phyloP scores from a whole-genome alignment of 2,113 vertebrate genomes.

The Petromus typicus region DNA sequence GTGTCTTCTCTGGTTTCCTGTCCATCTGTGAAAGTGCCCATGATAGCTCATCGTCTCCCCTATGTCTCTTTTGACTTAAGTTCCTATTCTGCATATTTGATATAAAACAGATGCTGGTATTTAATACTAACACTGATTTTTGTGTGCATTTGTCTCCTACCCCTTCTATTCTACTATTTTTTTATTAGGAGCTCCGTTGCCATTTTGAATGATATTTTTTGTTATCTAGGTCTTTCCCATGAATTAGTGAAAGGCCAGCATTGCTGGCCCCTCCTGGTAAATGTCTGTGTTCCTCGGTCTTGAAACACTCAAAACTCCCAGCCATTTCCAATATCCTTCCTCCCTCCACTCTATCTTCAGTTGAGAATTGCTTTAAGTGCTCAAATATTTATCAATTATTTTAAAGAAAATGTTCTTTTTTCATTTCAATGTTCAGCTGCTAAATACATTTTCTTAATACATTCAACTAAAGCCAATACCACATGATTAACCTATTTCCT shows the following conservation, averaged over 20 bases:
- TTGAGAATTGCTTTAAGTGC: constrained; percentile 39
- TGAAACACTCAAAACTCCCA: background rate
- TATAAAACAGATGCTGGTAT: constrained; percentile 46
- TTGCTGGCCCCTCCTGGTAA: background rate
- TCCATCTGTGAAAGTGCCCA: constrained; percentile 23
- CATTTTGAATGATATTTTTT: constrained; percentile 45
- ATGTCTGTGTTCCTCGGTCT: background rate
- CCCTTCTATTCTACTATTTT: constrained; percentile 45
- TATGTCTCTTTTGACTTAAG: constrained; percentile 19
- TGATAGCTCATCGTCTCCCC: constrained; percentile 33
- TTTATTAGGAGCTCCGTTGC: background rate
- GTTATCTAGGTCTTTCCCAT: background rate
- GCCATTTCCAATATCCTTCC: background rate
- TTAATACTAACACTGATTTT: constrained; percentile 30
- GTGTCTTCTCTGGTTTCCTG: background rate
- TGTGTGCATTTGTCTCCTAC: background rate
- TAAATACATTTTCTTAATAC: constrained; percentile 51
- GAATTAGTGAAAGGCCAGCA: background rate
- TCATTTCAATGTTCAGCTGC: constrained; percentile 41
- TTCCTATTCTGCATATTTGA: constrained; percentile 61
- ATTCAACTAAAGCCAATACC: constrained; percentile 35
- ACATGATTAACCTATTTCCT: constrained; percentile 59
- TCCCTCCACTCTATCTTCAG: background rate
- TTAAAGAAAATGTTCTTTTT: constrained; percentile 53
- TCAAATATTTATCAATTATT: constrained; percentile 31